A percentile compares a stretch with the other conserved stretches of the same genome.
These are phyloP conservation scores for Drosophila prosaltans DNA, from an alignment of 1,140 invertebrate genomes.

Conservation along the genomic window DNA sequence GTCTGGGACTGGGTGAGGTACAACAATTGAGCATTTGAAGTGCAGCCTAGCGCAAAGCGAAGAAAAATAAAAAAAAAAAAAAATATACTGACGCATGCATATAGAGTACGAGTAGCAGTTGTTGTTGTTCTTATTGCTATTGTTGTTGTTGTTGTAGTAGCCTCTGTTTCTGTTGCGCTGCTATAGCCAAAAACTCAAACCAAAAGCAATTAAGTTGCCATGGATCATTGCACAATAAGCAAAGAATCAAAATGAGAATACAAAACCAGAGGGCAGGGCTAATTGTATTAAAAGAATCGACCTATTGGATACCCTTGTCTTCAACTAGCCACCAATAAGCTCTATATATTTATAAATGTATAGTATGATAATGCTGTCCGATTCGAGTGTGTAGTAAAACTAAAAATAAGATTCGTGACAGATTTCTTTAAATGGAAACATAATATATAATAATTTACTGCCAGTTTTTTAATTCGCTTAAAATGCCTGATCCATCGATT, in stretches of 20 bases:
- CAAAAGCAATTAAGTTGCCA: conserved; percentile 80
- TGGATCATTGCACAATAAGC: conserved; percentile 81
- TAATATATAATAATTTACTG: no score
- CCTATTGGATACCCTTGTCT: neutral
- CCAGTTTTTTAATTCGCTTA: no score
- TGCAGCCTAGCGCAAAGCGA: conserved; percentile 75
- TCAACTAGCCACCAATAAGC: no score
- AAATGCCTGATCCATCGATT: no score
- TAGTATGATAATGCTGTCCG: no score
- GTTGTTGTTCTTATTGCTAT: neutral
- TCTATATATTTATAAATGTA: no score
- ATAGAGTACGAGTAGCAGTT: conserved; percentile 24
- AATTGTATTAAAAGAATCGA: neutral
- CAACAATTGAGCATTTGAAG: conserved; percentile 71
- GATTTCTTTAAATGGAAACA: no score
- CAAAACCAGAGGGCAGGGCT: conserved; percentile 15
- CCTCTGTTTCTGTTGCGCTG: conserved; percentile 29
- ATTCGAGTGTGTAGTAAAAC: no score
- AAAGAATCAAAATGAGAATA: conserved; percentile 67
- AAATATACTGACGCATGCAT: conserved; percentile 21
- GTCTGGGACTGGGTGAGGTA: conserved; percentile 35
- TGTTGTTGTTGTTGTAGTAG: conserved; percentile 33
- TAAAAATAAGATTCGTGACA: no score
- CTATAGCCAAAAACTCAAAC: conserved; percentile 71
- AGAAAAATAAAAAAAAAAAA: conserved; percentile 42